phyloP scores from a whole-genome alignment of 1,140 invertebrate species.

The Temnothorax nylanderi region DNA sequence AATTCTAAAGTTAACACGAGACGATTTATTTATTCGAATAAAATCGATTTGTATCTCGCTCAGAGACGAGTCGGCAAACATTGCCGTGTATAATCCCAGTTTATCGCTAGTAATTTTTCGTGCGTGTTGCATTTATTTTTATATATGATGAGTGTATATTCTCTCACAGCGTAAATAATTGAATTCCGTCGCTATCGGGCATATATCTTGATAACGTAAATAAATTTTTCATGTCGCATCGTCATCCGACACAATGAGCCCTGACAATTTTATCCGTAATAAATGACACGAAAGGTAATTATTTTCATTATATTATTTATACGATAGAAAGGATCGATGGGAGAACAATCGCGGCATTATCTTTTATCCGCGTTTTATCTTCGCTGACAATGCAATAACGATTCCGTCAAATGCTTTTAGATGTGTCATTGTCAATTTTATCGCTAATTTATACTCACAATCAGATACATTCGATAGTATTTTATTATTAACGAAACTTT shows the following conservation, averaged over 20 bases:
- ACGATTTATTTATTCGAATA: not conserved
- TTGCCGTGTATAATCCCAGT: not conserved
- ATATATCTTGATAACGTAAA: not conserved
- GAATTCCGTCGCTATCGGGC: not conserved
- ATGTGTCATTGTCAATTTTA: constrained; percentile 22
- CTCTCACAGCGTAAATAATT: constrained; percentile 9
- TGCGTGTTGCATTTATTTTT: not conserved
- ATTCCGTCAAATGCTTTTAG: constrained; percentile 5
- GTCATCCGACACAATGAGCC: not conserved
- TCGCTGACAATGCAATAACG: constrained; percentile 30
- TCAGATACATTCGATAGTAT: not conserved
- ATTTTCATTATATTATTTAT: constrained; percentile 34
- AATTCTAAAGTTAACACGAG: not conserved
- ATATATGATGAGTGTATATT: not conserved
- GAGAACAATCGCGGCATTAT: not conserved
- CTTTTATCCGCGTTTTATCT: not conserved
- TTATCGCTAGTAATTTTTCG: constrained; percentile 4
- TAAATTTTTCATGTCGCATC: constrained; percentile 10
- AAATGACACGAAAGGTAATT: not conserved
- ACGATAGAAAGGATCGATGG: not conserved
- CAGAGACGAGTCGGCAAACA: not conserved
- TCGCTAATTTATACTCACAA: constrained; percentile 15
- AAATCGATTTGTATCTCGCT: not conserved
- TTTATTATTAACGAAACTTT: not conserved
- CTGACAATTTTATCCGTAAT: constrained; percentile 2